Base-by-base conservation (phyloP, 2,888 invertebrate genomes). In the Oxytorus armatus region DNA sequence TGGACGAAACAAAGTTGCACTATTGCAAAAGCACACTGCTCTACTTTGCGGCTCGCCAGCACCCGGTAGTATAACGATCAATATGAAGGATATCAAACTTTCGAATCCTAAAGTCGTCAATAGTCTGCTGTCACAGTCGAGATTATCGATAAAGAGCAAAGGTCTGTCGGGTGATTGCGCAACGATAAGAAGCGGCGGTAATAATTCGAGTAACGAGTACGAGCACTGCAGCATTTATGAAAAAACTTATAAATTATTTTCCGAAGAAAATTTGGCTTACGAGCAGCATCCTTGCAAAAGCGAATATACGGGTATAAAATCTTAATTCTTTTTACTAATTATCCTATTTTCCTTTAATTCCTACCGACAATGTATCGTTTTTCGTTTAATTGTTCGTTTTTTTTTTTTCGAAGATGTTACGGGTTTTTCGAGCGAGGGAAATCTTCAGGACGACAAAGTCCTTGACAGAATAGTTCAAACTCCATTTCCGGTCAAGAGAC, bases 1-100 rank as follows among this genome's bases (percentile, higher is more conserved):
- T 23, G 95, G 95, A n/a, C 92, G 94, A 49, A 94, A 95, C 86
- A 94, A 94, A 83, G 94, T 95, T 3, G 94, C 95, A 1, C 92
- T 95, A 1, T 91, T 95, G 36, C 94, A 94, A 89, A 94, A 94
- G 86, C 95, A 94, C 89, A 94, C 94, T 7, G 93, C 94, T 0
- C 89, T 94, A 53, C 92, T 94, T 14, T 94, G 94, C 75, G 93
- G 93, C 81, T 93, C 93, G 70, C 93, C 93, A 3, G 93, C 94
- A 25, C 93, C 94, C 0, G 93, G 93, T 0, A n/a, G n/a, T n/a
- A 93, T 93, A 44, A 93, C 94, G 25, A 94, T 94, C 83, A 93
- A 93, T 87, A 93, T 94, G 93, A 94, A 94, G 85, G 94, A 94
- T 85, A 93, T 33, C 1, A 25, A 21, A 44, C 44, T 55, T n/a